Percentiles rank a stretch among this genome's conserved stretches.
Evolutionary conservation across 2,797 vertebrate species (phyloP).

Genomic region (Clarias laeviceps): DNA sequence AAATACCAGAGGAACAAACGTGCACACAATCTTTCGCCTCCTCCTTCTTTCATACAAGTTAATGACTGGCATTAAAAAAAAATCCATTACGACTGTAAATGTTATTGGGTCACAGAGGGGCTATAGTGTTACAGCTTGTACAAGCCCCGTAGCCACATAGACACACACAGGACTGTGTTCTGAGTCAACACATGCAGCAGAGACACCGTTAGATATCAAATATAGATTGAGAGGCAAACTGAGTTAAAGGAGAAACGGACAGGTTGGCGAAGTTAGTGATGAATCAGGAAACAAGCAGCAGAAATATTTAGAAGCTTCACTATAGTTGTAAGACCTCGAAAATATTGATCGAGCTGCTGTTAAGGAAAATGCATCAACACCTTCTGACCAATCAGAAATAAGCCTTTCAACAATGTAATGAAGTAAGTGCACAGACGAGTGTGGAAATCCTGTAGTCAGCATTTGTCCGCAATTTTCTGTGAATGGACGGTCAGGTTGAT

Average conservation of each 20-base stretch:
- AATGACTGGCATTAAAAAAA: conserved; percentile 84
- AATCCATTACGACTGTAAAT: conserved; percentile 87
- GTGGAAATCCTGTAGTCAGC: not conserved
- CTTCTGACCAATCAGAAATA: conserved; percentile 4
- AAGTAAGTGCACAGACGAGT: no score
- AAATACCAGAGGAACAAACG: conserved; percentile 80
- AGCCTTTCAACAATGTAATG: not conserved
- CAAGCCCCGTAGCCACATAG: conserved; percentile 58
- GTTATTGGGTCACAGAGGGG: conserved; percentile 80
- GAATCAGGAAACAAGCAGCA: not conserved
- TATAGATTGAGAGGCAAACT: no score
- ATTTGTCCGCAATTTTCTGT: not conserved
- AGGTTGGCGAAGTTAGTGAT: not conserved
- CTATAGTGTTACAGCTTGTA: conserved; percentile 67
- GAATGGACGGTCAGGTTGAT: not conserved
- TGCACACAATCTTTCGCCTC: conserved; percentile 72
- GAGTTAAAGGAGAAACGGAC: not conserved
- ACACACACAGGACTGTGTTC: conserved; percentile 19
- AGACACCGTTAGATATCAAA: conserved; percentile 1
- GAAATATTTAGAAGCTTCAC: not conserved
- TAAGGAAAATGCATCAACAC: no score
- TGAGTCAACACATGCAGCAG: conserved; percentile 6
- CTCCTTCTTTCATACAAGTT: conserved; percentile 74
- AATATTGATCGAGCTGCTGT: no score
- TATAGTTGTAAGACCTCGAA: not conserved